These are phyloP conservation scores for Platalea minor DNA, from an alignment of 2,797 vertebrate species.

Conservation along the genomic window DNA sequence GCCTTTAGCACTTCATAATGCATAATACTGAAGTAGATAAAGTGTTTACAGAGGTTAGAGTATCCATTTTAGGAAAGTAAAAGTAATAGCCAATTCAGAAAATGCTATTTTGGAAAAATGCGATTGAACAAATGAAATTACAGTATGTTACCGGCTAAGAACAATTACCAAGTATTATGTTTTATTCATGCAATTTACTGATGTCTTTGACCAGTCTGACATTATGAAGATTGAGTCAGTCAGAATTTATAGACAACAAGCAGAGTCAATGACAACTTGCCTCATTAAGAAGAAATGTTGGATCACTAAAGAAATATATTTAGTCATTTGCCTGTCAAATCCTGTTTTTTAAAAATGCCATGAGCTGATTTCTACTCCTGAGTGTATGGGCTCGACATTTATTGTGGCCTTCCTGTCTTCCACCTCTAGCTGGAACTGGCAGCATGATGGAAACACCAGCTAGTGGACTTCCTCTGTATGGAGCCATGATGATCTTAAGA, in stretches of 20 bases:
- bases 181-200: slow-evolving; percentile 70
- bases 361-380: background rate
- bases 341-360: slow-evolving; percentile 4
- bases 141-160: slow-evolving; percentile 23
- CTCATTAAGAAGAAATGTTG: slow-evolving; percentile 66
- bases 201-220: slow-evolving; percentile 65
- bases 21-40: background rate
- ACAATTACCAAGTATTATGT: slow-evolving; percentile 56
- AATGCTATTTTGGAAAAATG: background rate
- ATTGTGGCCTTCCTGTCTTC: background rate
- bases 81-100: slow-evolving; percentile 4
- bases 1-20: background rate
- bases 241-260: slow-evolving; percentile 65
- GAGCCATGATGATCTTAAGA: background rate
- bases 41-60: background rate
- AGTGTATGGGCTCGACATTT: background rate
- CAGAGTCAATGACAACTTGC: slow-evolving; percentile 58
- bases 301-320: slow-evolving; percentile 60
- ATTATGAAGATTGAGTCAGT: slow-evolving; percentile 63
- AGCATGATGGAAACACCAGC: background rate
- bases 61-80: background rate
- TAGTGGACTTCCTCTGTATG: background rate
- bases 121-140: slow-evolving; percentile 31
- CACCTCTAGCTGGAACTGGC: background rate
- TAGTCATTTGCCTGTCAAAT: slow-evolving; percentile 60